Percentiles rank a stretch among this genome's conserved stretches.
phyloP scores from a whole-genome alignment of 1,140 invertebrate species.

The Pristionchus pacificus region DNA sequence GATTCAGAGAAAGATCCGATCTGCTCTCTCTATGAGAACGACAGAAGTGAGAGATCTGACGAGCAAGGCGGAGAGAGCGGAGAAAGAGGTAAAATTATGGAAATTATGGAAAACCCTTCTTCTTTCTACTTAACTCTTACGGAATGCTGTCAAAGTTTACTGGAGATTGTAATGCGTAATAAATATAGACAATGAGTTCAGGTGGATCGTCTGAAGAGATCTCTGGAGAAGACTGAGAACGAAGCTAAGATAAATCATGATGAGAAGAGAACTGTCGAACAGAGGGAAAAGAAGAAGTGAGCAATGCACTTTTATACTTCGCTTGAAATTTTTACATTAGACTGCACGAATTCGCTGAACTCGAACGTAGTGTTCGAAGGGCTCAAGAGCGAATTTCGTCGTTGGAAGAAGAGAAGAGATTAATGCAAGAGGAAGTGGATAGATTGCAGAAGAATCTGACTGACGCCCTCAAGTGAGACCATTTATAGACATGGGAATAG shows the following conservation, averaged over 20 bases:
- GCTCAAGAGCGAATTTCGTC: background rate
- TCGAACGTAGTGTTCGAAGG: background rate
- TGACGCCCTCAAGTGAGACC: background rate
- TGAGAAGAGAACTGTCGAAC: background rate
- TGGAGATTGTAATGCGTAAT: too few species aligned
- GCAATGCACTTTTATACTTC: too few species aligned
- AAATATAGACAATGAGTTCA: too few species aligned
- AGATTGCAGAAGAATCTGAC: background rate
- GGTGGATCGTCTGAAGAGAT: conserved; percentile 7
- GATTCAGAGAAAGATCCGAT: background rate
- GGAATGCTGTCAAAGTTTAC: too few species aligned
- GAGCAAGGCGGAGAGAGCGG: background rate
- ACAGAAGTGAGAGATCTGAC: background rate
- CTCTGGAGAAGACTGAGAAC: conserved; percentile 18
- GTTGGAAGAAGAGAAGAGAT: background rate
- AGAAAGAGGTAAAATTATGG: background rate
- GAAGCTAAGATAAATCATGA: background rate
- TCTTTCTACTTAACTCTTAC: too few species aligned
- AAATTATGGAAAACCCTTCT: too few species aligned
- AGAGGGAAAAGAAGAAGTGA: background rate
- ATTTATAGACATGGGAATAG: too few species aligned
- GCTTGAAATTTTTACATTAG: too few species aligned
- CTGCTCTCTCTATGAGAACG: background rate
- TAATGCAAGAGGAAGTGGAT: background rate
- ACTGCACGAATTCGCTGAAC: background rate